Base-by-base conservation (phyloP, 1,140 invertebrate genomes). In the Triops longicaudatus region DNA sequence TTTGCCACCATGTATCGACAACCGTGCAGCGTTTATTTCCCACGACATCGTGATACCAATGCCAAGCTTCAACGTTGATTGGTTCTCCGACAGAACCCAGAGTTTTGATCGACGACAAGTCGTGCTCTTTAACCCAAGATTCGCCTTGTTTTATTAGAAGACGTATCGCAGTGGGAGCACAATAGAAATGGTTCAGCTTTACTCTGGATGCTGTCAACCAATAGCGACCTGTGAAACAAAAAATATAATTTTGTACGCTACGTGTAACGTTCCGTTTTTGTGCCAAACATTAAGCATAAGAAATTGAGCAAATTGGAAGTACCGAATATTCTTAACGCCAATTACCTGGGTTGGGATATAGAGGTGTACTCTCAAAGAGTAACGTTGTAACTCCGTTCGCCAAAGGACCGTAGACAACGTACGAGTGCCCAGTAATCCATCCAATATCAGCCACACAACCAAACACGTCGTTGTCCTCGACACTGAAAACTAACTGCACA, bases 1-100 rank as follows among this genome's bases (percentile, higher is more conserved):
- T 99, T 85, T 99, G 97, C 97, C 97, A 99, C 85, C 97, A 99
- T 1, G 98, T 99, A 82, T 99, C 98, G 0, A 95, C 94, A 82
- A 99, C 95, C 73, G 95, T 93, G 81, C 86, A 88, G 76, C 82
- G 81, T 26, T 82, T 80, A 27, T 86, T 83, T 7, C 87, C 87
- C 22, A 88, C 83, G 17, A 87, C 82, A 26, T 84, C 79, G 79
- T 87, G 78, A 79, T 86, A 88, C 88, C 87, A 88, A 11, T 87
- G 82, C 86, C 85, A 88, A 1, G 88, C 88, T 80, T 88, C 87
- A 27, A 81, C 80, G 80, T 88, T 88, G 41, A 88, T 82, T n/a
- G 87, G 87, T 79, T 88, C 87, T 26, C 87, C 90, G 76, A 88
- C 87, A 81, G 85, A 87, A 31, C 86, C 87, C 10, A 88, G 82